Base-by-base conservation (phyloP, 2,797 vertebrate genomes). In the Hydrolagus colliei region DNA sequence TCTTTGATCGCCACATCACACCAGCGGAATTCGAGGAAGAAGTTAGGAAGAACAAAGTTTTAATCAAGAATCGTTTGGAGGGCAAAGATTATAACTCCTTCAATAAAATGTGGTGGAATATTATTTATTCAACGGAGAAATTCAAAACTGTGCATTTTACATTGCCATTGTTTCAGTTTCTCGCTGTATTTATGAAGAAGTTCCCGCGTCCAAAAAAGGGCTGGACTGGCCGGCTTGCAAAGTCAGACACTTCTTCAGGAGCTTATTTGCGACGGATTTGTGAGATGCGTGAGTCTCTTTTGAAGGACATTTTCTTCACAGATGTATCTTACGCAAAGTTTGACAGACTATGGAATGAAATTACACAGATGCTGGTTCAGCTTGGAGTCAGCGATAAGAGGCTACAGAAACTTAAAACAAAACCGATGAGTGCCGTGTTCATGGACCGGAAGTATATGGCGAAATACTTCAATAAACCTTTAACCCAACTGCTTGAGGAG, bases 151-250 rank as follows among this genome's bases (percentile, higher is more conserved):
- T 68, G 16, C 79, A 71, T 84, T 84, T 84, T 71, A 41, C 79
- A n/a, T 41, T 84, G 32, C 79, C 79, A 35, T 5, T 84, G 32
- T 84, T 84, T 84, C 65, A 84, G 9, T 84, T 84, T 71, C 79
- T 84, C 41, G 79, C 79, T 84, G 79, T 52, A 35, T 84, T 84
- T 68, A 71, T 84, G 79, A 84, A 84, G 79, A 84, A 84, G 65
- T 84, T 84, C 68, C 79, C 79, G 16, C 79, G 79, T 71, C 79
- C 79, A 14, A 84, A 67, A 71, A 84, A 84, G 13, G 79, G 79
- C 65, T 84, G 79, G 79, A 84, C 79, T 67, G 79, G 79, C 20
- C 18, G 79, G 79, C 79, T 84, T 71, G 79, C 79, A 52, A 84
- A 18, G 41, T 84, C 79, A 11, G 79, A 84, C 32, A 52, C 65